A percentile compares a stretch with the other conserved stretches of the same genome.
phyloP scores from a whole-genome alignment of 2,113 vertebrate genomes.

The Pterocles orientalis region DNA sequence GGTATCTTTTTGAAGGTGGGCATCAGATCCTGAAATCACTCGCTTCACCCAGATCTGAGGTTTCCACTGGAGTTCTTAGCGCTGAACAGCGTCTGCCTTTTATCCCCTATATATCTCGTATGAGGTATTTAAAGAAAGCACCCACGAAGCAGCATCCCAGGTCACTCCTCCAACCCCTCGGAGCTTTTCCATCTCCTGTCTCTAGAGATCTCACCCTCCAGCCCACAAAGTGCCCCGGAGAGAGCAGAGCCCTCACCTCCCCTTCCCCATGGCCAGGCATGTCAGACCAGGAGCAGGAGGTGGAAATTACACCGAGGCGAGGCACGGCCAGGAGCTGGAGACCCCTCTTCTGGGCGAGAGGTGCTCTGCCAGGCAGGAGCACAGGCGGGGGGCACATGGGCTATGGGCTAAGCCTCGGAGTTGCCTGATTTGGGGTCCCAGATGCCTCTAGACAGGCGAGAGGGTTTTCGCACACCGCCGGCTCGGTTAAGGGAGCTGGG shows the following conservation, averaged over 20 bases:
- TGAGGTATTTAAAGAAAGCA: not conserved
- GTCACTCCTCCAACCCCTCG: not conserved
- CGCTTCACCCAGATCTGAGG: not conserved
- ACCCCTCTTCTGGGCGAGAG: not conserved
- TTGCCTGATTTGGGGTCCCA: not conserved
- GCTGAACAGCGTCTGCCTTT: not conserved
- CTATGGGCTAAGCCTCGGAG: fast-evolving
- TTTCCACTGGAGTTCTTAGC: not conserved
- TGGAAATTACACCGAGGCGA: not conserved
- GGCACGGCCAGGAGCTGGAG: not conserved
- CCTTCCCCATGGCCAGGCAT: not conserved
- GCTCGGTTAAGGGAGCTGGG: too few relatives aligned
- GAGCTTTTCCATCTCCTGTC: not conserved
- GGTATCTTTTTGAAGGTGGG: not conserved
- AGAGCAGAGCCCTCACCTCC: not conserved
- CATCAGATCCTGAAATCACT: not conserved
- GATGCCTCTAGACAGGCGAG: not conserved
- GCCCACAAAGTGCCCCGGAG: fast-evolving
- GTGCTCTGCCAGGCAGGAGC: not conserved
- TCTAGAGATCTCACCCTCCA: not conserved
- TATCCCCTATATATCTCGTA: not conserved
- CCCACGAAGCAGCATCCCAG: fast-evolving
- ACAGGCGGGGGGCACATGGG: fast-evolving
- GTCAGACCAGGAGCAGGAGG: fast-evolving
- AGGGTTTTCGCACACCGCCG: not conserved